Evolutionary conservation across 2,888 invertebrate species (phyloP).

Genomic region (Balanococcus diminutus): DNA sequence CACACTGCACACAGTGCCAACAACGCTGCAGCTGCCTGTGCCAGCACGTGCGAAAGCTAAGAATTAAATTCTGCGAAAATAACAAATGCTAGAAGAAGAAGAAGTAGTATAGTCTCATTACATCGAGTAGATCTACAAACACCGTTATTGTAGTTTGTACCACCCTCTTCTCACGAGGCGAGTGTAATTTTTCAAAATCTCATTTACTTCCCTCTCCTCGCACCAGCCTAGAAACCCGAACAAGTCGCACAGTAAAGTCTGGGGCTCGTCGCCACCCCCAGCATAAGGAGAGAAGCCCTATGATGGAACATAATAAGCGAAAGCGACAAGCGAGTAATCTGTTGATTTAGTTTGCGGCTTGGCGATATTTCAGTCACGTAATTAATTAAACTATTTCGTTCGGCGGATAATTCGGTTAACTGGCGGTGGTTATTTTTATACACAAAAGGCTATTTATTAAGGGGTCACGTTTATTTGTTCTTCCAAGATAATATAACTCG

Average conservation of each 20-base stretch:
- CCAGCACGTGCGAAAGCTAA: background rate
- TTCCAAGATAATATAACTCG: conserved; percentile 33
- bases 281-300: background rate
- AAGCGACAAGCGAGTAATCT: conserved; percentile 47
- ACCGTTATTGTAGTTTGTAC: background rate
- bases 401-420: conserved; percentile 36
- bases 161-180: background rate
- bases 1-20: background rate
- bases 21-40: background rate
- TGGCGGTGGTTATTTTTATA: conserved; percentile 3
- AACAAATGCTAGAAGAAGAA: background rate
- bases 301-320: conserved; percentile 25
- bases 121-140: background rate
- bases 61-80: conserved; percentile 8
- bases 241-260: background rate
- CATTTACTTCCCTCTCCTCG: background rate
- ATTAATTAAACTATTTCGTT: conserved; percentile 45
- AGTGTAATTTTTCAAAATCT: conserved; percentile 32
- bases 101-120: background rate
- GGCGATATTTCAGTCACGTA: conserved; percentile 46
- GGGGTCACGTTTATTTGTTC: conserved; percentile 45
- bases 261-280: too few species aligned
- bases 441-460: conserved; percentile 39
- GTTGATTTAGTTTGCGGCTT: conserved; percentile 30
- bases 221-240: background rate